A percentile compares a stretch with the other conserved stretches of the same genome.
phyloP scores from a whole-genome alignment of 2,888 invertebrate species.

The Clostera curtula region DNA sequence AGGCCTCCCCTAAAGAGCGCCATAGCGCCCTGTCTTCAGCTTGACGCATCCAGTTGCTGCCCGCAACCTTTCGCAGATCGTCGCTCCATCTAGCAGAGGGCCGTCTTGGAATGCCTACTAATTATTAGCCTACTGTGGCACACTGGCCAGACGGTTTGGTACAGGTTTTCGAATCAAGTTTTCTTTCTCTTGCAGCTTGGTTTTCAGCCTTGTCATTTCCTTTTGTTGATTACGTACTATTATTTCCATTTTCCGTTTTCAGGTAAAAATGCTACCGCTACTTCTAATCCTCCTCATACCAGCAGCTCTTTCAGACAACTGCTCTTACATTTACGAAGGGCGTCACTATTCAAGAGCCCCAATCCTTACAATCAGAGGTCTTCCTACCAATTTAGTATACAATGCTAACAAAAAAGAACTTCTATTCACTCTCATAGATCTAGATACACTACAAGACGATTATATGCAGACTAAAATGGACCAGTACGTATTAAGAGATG shows the following conservation, averaged over 20 bases:
- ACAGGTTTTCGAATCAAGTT: too few relatives aligned
- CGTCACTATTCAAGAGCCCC: conserved; percentile 37
- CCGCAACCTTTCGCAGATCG: too few relatives aligned
- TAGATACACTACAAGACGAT: conserved; percentile 55
- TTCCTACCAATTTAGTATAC: conserved; percentile 55
- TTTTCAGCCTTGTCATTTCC: too few relatives aligned
- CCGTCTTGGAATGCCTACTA: too few relatives aligned
- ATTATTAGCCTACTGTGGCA: too few relatives aligned
- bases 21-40: too few relatives aligned
- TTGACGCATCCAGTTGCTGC: too few relatives aligned
- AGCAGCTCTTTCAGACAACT: conserved; percentile 40
- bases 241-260: conserved; percentile 15
- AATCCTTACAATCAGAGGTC: conserved; percentile 52
- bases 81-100: too few relatives aligned
- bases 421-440: conserved; percentile 56
- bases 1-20: too few relatives aligned
- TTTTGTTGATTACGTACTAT: too few relatives aligned
- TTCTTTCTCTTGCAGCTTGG: too few relatives aligned
- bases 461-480: conserved; percentile 64
- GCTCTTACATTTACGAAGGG: conserved; percentile 40
- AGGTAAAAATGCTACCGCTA: conserved; percentile 41
- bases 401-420: conserved; percentile 47
- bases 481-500: conserved; percentile 49
- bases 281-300: conserved; percentile 36
- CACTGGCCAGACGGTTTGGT: too few relatives aligned